A percentile compares a stretch with the other conserved stretches of the same genome.
These are phyloP conservation scores for Loriculus beryllinus DNA, from an alignment of 2,797 vertebrate genomes.

Conservation along the genomic window DNA sequence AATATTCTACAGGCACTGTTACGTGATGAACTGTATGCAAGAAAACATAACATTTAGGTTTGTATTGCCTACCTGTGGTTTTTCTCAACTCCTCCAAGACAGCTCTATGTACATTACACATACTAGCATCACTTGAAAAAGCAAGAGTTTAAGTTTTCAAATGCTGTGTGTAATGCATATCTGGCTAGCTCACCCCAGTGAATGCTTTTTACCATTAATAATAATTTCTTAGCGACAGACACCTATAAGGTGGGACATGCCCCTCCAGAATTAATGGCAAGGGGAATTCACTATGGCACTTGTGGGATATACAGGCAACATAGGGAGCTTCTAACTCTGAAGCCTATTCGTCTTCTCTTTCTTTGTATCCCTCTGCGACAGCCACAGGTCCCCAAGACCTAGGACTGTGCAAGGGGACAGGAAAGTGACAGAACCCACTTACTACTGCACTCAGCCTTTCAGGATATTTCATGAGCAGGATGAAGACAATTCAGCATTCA, in stretches of 20 bases:
- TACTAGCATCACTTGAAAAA: neutral
- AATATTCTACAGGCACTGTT: neutral
- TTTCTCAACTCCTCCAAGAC: neutral
- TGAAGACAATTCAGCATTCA: neutral
- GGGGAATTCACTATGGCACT: neutral
- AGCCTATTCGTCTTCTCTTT: neutral
- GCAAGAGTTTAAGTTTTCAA: neutral
- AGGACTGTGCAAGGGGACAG: neutral
- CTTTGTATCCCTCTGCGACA: neutral
- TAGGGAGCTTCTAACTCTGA: neutral
- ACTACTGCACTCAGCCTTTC: neutral
- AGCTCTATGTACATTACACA: neutral
- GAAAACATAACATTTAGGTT: neutral
- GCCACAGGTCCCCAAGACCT: neutral
- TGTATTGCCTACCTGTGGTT: neutral
- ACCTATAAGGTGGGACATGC: accelerated
- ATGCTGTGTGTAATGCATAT: neutral
- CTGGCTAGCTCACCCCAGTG: neutral
- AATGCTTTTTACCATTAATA: neutral
- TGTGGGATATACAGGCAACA: neutral
- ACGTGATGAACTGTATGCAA: neutral
- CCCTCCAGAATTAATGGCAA: neutral
- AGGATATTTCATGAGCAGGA: neutral
- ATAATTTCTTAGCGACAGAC: neutral
- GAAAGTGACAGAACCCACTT: neutral